phyloP scores from a whole-genome alignment of 2,797 vertebrate species.

The Coilia nasus region DNA sequence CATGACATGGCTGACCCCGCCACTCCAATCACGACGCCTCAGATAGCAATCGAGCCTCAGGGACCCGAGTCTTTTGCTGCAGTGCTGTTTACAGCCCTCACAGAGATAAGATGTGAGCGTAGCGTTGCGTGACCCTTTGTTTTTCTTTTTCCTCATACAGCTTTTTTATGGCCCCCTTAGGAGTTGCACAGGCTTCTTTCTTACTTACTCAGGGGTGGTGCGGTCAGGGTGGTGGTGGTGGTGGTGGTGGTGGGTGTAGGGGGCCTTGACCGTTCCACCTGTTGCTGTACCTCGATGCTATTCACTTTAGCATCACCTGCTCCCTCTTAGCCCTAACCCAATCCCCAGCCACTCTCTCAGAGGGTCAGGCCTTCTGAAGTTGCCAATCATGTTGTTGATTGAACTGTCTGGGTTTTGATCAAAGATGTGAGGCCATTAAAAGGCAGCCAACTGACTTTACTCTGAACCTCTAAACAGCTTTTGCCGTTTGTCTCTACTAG shows the following conservation, averaged over 20 bases:
- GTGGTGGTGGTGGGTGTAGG: neutral
- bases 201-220: neutral
- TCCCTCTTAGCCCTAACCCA: neutral
- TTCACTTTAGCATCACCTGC: neutral
- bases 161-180: conserved; percentile 37
- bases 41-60: neutral
- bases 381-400: no score
- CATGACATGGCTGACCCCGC: conserved; percentile 8
- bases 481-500: no score
- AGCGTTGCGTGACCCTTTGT: conserved; percentile 36
- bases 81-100: conserved; percentile 43
- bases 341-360: no score
- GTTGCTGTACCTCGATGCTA: neutral
- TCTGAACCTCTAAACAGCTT: no score
- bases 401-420: no score
- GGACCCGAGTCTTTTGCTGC: neutral
- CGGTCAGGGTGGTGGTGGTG: neutral
- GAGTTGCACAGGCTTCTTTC: conserved; percentile 49
- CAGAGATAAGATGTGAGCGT: conserved; percentile 53
- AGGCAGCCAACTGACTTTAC: no score
- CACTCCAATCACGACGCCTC: neutral
- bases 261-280: neutral
- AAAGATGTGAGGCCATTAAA: no score
- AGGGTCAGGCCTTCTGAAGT: no score
- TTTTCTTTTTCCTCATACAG: conserved; percentile 23